These are phyloP conservation scores for Climacteris rufus DNA, from an alignment of 2,113 vertebrate genomes.

Conservation along the genomic window DNA sequence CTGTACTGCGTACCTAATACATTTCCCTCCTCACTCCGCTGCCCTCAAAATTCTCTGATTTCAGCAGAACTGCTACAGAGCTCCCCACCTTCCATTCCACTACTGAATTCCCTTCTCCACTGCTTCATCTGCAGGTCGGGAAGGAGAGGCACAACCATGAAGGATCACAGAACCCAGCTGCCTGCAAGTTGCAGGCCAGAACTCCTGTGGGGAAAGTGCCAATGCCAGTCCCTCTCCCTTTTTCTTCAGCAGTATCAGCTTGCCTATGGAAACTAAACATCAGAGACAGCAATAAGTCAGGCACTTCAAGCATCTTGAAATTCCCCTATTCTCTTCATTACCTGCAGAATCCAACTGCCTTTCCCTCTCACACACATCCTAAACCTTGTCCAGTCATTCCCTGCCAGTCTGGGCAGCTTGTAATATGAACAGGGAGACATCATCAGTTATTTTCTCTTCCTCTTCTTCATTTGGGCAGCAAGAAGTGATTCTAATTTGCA, in stretches of 20 bases:
- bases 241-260: neutral
- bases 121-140: neutral
- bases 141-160: neutral
- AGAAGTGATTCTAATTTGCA: neutral
- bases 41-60: neutral
- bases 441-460: neutral
- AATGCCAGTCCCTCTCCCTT: neutral
- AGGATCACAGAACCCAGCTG: neutral
- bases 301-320: neutral
- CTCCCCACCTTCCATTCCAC: neutral
- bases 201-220: neutral
- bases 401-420: neutral
- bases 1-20: neutral
- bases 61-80: neutral
- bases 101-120: neutral
- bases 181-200: neutral
- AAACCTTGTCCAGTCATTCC: neutral
- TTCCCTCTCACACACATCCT: neutral
- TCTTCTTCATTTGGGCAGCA: neutral
- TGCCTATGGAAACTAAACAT: neutral
- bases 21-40: too few species aligned
- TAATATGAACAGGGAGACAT: neutral
- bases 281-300: neutral
- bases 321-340: neutral
- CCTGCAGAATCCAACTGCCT: neutral